Conservation (phyloP, 2,888 invertebrate species). For the Nephrotoma flavescens region DNA sequence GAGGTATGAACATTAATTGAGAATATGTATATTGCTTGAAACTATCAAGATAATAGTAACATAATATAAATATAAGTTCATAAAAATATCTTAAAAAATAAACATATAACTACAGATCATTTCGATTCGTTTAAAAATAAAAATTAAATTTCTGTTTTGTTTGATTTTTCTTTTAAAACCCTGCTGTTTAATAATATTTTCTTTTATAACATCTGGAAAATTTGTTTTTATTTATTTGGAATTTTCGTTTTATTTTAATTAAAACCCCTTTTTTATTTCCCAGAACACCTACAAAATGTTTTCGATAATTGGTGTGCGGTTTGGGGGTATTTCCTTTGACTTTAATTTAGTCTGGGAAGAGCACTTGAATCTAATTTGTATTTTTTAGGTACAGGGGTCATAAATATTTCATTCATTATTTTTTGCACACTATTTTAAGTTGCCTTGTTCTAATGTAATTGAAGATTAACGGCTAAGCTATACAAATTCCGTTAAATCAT, state of each 20-base stretch:
- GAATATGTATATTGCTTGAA: background rate
- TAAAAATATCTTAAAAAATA: background rate
- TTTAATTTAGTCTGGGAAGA: background rate
- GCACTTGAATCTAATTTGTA: background rate
- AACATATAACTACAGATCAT: background rate
- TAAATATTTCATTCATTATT: background rate
- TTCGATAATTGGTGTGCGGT: background rate
- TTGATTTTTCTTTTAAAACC: background rate
- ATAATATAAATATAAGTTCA: background rate
- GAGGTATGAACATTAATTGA: background rate
- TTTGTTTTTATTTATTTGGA: background rate
- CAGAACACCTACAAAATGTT: background rate
- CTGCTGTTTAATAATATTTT: background rate
- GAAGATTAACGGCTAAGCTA: background rate
- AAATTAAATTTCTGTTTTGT: background rate
- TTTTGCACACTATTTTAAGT: background rate
- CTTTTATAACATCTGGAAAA: background rate
- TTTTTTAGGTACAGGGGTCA: background rate
- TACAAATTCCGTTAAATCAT: background rate
- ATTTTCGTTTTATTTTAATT: background rate
- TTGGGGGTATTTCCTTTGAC: background rate
- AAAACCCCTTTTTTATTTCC: background rate
- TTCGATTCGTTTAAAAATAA: background rate
- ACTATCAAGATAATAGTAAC: background rate
- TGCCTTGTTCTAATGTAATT: background rate